Base-by-base conservation (phyloP, 2,113 vertebrate species). In the Actenoides hombroni region DNA sequence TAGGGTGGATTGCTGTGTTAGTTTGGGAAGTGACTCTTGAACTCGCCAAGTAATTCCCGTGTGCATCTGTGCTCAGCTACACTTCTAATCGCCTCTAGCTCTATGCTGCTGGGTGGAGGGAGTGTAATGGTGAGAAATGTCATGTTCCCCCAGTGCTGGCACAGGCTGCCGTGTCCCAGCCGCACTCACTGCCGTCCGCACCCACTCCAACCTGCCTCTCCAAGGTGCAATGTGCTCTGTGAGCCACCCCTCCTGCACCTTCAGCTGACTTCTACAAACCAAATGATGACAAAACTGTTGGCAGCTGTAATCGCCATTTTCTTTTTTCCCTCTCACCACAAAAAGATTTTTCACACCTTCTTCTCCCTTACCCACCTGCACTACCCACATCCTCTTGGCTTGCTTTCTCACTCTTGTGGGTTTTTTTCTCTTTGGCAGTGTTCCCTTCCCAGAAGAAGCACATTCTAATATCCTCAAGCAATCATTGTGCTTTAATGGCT, bases 311-410 rank as follows among this genome's bases (percentile, higher is more conserved):
- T 59, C 68, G 70, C 68, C 51, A 25, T 48, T 86, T 91, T 83
- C 71, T 80, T 69, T 70, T 31, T 12, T 7, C 40, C 54, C 54
- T 88, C 64, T 54, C 71, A 67, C 42, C 83, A 83, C 82, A 56
- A 84, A 75, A 75, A 70, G 64, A 86, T 82, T 95, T 94, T 94
- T 94, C 83, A 88, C 86, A 90, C 77, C 83, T 71, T 90, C 85
- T 5, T 8, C 59, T 86, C 60, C 0, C 0, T 90, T 94, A 86
- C 69, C 61, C 76, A 95, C 95, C 95, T 91, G 95, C 56, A 46
- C 68, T 92, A 91, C 91, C 69, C 83, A 95, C 57, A 92, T 57
- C 53, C 61, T 88, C 90, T 56, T 53, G 68, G 81, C 83, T 84
- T 88, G 75, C 87, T 75, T 88, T 60, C 76, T 71, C 56, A 86